Evolutionary conservation across 2,888 invertebrate species (phyloP), one percentile per base, ranked within the genome.

Genomic region (Scaptomyza cyrtandrae): DNA sequence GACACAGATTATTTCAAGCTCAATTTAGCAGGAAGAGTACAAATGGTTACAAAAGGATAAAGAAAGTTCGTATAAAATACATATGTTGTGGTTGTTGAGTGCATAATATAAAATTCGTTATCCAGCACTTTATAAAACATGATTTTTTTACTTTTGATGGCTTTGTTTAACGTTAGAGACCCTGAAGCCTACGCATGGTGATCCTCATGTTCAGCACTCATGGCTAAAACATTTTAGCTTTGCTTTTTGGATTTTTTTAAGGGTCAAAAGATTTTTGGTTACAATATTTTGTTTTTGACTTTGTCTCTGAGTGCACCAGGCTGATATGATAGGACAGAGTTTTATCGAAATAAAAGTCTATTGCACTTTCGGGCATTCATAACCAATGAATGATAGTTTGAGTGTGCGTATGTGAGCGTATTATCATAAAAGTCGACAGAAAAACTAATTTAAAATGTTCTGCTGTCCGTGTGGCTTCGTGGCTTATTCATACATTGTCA

Each of bases 381-480:
- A 33, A 19, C 16, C 16, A 27, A 33, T 29, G 10, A 37, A 9
- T 50, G n/a, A 29, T 53, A 33, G 35, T 5, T 35, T 33, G 33
- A 3, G 9, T 10, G 33, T 33, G 50, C 52, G 31, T 31, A 9
- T 41, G 9, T 27, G 35, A 29, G 16, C 52, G 52, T 45, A 45
- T 55, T 56, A 50, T 59, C 41, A 57, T 55, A 48, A 13, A 44
- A 53, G 41, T 44, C 65, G 56, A 61, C 16, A 33, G 61, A 45
- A 54, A 49, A 86, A 80, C 75, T 81, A 81, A 78, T 85, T 86
- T 73, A 61, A 73, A 66, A 86, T 75, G 65, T 58, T 87, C 70
- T 80, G 66, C 83, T 83, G 84, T 66, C 68, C 69, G 67, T 84
- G 68, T 72, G 86, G 88, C 81, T 88, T 84, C 78, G 71, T 70